Evolutionary conservation across 2,797 vertebrate species (phyloP), one percentile per base, ranked within the genome.

Genomic region (Furcifer pardalis): DNA sequence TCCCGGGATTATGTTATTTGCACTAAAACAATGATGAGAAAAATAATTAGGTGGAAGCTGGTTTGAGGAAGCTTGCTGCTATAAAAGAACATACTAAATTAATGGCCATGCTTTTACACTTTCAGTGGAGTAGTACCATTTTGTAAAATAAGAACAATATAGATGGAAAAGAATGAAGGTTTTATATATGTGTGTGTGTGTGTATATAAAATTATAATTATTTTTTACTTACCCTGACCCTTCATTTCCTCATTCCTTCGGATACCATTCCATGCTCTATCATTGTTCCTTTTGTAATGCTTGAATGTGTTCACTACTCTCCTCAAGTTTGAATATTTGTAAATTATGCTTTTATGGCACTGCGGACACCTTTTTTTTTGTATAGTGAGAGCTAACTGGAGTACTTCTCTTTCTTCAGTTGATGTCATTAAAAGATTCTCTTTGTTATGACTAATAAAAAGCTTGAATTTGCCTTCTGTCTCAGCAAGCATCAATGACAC

Each of bases 61-160:
- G 92, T 95, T 94, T 95, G 95, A 91, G 93, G 92, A 96, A 96
- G 94, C 93, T 95, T 94, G 96, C 96, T 96, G 95, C 96, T 96
- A 96, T 91, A 82, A 92, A 94, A 95, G 91, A 95, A 95, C 94
- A 93, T 95, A 91, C 73, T 94, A 94, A 94, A 94, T 92, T 40
- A 75, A 82, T 89, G 72, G 89, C 91, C 94, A 89, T 91, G 95
- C 95, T 95, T 95, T 95, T 93, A 92, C 92, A 91, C 91, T 94
- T 95, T 95, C 90, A 88, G 91, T 88, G 86, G 87, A 96, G 88
- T 95, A 95, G 93, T 90, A 76, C 71, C 84, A 91, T 96, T 96
- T 96, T 96, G 86, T 96, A 96, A 95, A 96, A 96, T 96, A 95
- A 96, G 96, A 95, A 93, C 87, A 87, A 94, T 93, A 92, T 91